These are phyloP conservation scores for Romanogobio albipinnatus DNA, from an alignment of 2,113 vertebrate genomes.

Conservation along the genomic window DNA sequence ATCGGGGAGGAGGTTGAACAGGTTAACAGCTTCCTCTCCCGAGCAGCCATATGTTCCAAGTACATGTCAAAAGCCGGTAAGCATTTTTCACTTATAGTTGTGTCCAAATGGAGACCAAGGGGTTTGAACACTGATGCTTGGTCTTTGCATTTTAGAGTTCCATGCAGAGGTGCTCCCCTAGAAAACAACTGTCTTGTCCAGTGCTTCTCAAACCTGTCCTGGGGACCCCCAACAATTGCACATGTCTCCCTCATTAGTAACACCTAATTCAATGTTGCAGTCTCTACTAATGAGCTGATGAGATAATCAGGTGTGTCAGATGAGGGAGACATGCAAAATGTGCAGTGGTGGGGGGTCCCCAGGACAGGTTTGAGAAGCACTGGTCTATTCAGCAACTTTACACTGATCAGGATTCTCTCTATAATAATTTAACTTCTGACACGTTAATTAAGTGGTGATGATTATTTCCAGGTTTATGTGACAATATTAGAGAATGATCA, in stretches of 20 bases:
- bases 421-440: constrained; percentile 1
- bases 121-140: neutral
- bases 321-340: too few species aligned
- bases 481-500: constrained; percentile 7
- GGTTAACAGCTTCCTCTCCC: constrained; percentile 4
- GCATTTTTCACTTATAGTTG: constrained; percentile 4
- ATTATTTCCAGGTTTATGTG: constrained; percentile 8
- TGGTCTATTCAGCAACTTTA: neutral
- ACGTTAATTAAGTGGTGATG: neutral
- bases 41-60: constrained; percentile 1
- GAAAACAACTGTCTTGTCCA: neutral
- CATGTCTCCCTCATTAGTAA: too few species aligned
- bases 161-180: neutral
- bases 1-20: constrained; percentile 13
- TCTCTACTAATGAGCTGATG: too few species aligned
- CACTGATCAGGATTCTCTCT: neutral
- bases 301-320: too few species aligned
- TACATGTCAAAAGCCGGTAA: constrained; percentile 18
- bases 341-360: too few species aligned
- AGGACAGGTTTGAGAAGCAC: too few species aligned
- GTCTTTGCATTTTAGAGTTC: neutral
- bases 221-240: too few species aligned
- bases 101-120: neutral
- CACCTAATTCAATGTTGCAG: too few species aligned
- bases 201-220: too few species aligned